Base-by-base conservation (phyloP, 1,140 invertebrate genomes). In the Pogonognathellus flavescens region DNA sequence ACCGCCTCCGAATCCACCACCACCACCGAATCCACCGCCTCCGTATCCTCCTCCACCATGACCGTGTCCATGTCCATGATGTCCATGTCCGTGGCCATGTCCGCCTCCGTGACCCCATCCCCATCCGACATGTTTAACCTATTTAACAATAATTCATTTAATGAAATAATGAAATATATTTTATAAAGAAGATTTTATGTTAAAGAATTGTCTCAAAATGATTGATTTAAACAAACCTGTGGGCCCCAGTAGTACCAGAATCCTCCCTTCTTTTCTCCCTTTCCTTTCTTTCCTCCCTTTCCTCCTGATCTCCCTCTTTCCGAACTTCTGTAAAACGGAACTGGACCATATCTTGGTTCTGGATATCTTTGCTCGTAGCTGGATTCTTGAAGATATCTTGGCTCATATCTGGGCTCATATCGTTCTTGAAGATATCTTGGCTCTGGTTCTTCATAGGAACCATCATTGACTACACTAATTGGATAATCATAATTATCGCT, bases 211-310 rank as follows among this genome's bases (percentile, higher is more conserved):
- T n/a, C n/a, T n/a, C n/a, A n/a, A n/a, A n/a, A 41, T 1, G 31
- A 3, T 41, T 41, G 31, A 41, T 41, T 1, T 41, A 41, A 41
- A 41, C 31, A 6, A 41, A 41, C 31, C 55, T 57, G 52, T 25
- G 80, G 80, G 55, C 87, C 87, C 87, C 87, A 88, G 57, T 86
- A 88, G 18, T 88, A 88, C 87, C 87, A 88, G 85, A 86, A 88
- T 50, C 87, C 87, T 83, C 87, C 87, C 59, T 88, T 88, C 82
- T 88, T 86, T 18, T 25, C n/a, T 1, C 82, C 83, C 57, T n/a
- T n/a, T n/a, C 80, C 80, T 81, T 86, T 85, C 85, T 86, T 85
- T 0, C 6, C 6, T 41, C 60, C 49, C 53, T 82, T 84, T 10
- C 87, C 59, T 88, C 86, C 82, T 88, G 85, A 25, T 25, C n/a